phyloP scores from a whole-genome alignment of 2,888 invertebrate genomes.

The Lissocephala sabroskyi region DNA sequence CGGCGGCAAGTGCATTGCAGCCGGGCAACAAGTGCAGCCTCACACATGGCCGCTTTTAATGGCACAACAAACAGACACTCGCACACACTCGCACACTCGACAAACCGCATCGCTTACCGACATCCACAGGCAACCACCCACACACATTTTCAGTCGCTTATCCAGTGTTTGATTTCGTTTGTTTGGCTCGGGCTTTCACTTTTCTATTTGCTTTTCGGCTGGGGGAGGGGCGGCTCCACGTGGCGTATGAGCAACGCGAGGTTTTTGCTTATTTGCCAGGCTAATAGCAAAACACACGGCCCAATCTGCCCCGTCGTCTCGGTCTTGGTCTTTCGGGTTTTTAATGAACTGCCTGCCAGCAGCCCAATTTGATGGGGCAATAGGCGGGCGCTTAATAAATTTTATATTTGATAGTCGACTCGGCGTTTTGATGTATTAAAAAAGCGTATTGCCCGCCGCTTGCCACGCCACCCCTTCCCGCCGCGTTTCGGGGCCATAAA shows the following conservation, averaged over 20 bases:
- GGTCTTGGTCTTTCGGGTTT: too few species aligned
- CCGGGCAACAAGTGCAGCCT: slow-evolving; percentile 10
- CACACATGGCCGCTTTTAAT: slow-evolving; percentile 20
- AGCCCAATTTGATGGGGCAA: slow-evolving; percentile 19
- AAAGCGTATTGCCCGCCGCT: too few species aligned
- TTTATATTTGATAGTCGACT: slow-evolving; percentile 29
- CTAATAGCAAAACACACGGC: slow-evolving; percentile 35
- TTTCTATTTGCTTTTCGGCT: slow-evolving; percentile 34
- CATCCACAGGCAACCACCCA: slow-evolving; percentile 4
- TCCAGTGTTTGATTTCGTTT: slow-evolving; percentile 48
- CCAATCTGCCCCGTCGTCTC: too few species aligned
- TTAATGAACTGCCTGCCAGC: slow-evolving; percentile 24
- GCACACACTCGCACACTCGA: not conserved
- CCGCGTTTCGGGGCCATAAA: slow-evolving; percentile 23
- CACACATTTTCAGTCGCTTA: slow-evolving; percentile 19
- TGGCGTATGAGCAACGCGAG: not conserved
- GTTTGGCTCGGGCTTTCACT: slow-evolving; percentile 44
- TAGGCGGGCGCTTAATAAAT: slow-evolving; percentile 33
- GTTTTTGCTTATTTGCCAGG: slow-evolving; percentile 39
- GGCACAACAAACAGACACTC: slow-evolving; percentile 10
- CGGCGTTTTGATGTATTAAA: slow-evolving; percentile 42
- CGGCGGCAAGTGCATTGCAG: too few species aligned
- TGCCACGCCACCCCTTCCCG: too few species aligned
- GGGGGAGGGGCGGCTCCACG: not conserved
- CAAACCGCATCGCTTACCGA: too few species aligned